Percentiles rank a stretch among this genome's conserved stretches.
These are phyloP conservation scores for Laupala kohalensis DNA, from an alignment of 1,140 invertebrate species.

Conservation along the genomic window DNA sequence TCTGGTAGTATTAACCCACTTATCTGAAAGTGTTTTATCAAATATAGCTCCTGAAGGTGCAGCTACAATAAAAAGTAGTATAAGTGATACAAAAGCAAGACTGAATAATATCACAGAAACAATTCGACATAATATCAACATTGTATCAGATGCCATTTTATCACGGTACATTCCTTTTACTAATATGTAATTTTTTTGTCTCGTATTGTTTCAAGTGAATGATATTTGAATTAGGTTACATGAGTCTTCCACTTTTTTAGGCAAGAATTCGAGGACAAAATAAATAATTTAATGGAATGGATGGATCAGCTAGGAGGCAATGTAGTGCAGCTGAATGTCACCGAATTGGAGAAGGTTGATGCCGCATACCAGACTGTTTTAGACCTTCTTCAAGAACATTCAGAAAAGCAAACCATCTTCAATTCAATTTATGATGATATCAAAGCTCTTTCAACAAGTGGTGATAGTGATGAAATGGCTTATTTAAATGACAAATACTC, in stretches of 20 bases:
- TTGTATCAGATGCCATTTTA: slow-evolving; percentile 63
- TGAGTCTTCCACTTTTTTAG: no score
- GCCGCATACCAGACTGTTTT: slow-evolving; percentile 65
- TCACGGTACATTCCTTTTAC: slow-evolving; percentile 26
- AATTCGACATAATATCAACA: slow-evolving; percentile 57
- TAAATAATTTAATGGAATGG: slow-evolving; percentile 73
- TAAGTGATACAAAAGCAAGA: slow-evolving; percentile 56
- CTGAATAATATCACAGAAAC: slow-evolving; percentile 56
- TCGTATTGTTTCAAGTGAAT: neutral
- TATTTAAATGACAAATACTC: slow-evolving; percentile 61
- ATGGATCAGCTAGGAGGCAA: slow-evolving; percentile 60
- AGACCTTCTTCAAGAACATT: slow-evolving; percentile 62
- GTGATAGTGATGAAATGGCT: slow-evolving; percentile 53
- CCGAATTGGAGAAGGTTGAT: slow-evolving; percentile 65
- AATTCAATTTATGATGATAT: slow-evolving; percentile 67
- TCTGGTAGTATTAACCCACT: slow-evolving; percentile 61
- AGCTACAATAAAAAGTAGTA: slow-evolving; percentile 49
- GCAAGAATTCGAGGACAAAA: slow-evolving; percentile 72
- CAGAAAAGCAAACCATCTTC: slow-evolving; percentile 60
- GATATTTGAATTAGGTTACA: no score
- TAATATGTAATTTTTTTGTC: neutral
- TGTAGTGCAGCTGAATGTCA: slow-evolving; percentile 63
- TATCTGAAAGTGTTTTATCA: slow-evolving; percentile 61
- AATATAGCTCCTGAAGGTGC: slow-evolving; percentile 62
- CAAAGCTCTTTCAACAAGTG: slow-evolving; percentile 54